phyloP scores from a whole-genome alignment of 2,797 vertebrate species.

The Pseudotriccus pelzelni region DNA sequence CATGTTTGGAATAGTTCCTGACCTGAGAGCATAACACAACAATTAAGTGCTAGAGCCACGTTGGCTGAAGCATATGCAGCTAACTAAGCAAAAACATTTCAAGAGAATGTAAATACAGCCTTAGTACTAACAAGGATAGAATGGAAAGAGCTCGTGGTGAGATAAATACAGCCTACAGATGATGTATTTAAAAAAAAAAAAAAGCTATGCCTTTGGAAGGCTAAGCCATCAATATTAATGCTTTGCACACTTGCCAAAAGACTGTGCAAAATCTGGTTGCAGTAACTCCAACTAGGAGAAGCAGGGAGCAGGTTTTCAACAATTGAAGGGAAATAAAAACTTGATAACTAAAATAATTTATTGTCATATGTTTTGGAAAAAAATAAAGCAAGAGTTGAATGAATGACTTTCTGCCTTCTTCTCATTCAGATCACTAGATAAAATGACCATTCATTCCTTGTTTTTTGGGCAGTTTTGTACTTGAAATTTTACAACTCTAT shows the following conservation, averaged over 20 bases:
- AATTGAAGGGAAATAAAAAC: neutral
- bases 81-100: neutral
- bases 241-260: neutral
- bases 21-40: neutral
- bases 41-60: neutral
- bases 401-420: neutral
- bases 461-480: neutral
- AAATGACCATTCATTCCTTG: neutral
- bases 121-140: neutral
- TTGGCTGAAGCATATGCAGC: neutral
- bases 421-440: neutral
- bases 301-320: fast-evolving
- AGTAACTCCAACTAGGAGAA: neutral
- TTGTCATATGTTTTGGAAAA: neutral
- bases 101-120: neutral
- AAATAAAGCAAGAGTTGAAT: neutral
- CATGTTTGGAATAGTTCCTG: slow-evolving; percentile 18
- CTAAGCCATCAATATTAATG: neutral
- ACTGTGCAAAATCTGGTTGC: neutral
- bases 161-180: neutral
- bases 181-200: neutral
- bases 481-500: neutral
- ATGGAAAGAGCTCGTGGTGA: neutral
- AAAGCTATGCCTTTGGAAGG: neutral
- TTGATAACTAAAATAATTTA: neutral